phyloP scores from a whole-genome alignment of 2,113 vertebrate genomes.

The Epinephelus fuscoguttatus region DNA sequence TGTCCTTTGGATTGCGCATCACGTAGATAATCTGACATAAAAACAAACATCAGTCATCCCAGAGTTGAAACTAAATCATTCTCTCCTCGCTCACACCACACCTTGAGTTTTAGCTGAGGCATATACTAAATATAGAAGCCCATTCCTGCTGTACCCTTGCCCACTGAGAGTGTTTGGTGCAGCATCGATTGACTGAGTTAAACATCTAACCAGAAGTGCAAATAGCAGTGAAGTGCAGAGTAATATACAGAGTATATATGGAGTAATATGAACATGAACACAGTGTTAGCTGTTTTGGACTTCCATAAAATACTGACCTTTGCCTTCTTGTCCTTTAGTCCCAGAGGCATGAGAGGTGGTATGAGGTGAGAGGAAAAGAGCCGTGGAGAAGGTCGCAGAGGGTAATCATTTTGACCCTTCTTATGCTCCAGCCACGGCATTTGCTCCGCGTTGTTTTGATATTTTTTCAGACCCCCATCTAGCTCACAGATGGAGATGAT shows the following conservation, averaged over 20 bases:
- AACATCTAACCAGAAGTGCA: neutral
- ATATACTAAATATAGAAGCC: no score
- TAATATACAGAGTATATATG: neutral
- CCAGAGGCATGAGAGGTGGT: constrained; percentile 71
- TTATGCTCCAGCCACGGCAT: constrained; percentile 79
- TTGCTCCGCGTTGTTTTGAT: constrained; percentile 52
- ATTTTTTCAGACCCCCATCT: neutral
- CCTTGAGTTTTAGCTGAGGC: no score
- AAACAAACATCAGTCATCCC: neutral
- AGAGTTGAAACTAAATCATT: neutral
- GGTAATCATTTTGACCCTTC: constrained; percentile 30
- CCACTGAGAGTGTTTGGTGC: no score
- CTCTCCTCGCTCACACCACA: neutral
- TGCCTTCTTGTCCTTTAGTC: constrained; percentile 74
- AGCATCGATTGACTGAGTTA: no score
- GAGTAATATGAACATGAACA: neutral
- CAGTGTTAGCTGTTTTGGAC: no score
- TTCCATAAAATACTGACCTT: constrained; percentile 71
- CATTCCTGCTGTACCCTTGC: no score
- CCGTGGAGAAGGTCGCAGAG: constrained; percentile 56
- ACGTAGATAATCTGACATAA: constrained; percentile 75
- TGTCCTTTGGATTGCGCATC: constrained; percentile 86
- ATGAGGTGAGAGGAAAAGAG: constrained; percentile 81
- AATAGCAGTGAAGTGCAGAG: neutral
- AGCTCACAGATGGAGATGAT: constrained; percentile 46